Evolutionary conservation across 2,113 vertebrate genomes (phyloP).

Genomic region (Pao palembangensis): DNA sequence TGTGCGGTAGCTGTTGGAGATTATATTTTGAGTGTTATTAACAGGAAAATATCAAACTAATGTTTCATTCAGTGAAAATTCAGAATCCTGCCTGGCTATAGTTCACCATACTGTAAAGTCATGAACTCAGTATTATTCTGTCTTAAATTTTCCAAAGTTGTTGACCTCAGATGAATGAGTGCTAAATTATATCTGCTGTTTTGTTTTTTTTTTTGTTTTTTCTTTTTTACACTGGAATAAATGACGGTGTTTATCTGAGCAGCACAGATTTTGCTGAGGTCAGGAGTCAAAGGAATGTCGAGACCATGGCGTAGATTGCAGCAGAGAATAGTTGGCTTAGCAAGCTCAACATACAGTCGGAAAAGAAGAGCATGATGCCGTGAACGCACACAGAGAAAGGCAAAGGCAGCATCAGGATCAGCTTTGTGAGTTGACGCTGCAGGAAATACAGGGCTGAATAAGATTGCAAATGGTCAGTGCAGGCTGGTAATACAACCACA

Average conservation of each 20-base stretch:
- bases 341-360: background rate
- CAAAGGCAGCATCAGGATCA: background rate
- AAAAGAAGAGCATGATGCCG: slow-evolving; percentile 29
- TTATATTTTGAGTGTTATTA: background rate
- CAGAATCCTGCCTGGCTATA: no score
- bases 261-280: background rate
- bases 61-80: background rate
- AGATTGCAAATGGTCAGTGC: background rate
- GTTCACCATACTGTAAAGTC: no score
- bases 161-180: no score
- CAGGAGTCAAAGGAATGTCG: slow-evolving; percentile 9
- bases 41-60: background rate
- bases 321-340: slow-evolving; percentile 23
- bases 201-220: background rate
- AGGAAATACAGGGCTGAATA: background rate
- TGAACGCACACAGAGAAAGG: slow-evolving; percentile 11
- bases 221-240: background rate
- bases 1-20: background rate
- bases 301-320: slow-evolving; percentile 26
- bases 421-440: background rate
- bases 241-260: background rate
- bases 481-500: background rate
- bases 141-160: no score
- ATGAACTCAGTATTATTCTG: no score
- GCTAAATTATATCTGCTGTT: no score